These are phyloP conservation scores for Mythimna ferrago DNA, from an alignment of 2,888 invertebrate genomes.

Conservation along the genomic window DNA sequence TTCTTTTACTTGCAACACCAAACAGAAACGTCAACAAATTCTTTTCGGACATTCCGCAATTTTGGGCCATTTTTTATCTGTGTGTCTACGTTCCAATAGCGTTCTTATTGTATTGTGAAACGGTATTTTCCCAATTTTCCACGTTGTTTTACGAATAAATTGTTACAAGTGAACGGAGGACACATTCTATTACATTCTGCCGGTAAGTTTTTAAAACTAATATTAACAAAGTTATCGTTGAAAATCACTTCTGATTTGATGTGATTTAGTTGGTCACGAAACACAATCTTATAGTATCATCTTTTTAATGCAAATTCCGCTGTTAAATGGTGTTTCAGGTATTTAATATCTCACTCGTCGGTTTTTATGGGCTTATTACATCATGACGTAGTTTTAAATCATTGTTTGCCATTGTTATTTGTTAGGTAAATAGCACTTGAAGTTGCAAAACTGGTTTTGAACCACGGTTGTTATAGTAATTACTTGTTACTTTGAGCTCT, in stretches of 20 bases:
- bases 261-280: conserved; percentile 38
- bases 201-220: conserved; percentile 59
- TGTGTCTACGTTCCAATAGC: conserved; percentile 46
- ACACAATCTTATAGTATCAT: conserved; percentile 32
- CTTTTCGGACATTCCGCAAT: conserved; percentile 36
- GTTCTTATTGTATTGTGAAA: conserved; percentile 51
- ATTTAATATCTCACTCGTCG: conserved; percentile 7
- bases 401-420: conserved; percentile 31
- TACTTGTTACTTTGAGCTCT: conserved; percentile 37
- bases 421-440: conserved; percentile 21
- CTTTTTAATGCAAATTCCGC: conserved; percentile 27
- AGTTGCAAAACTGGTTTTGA: conserved; percentile 62
- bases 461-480: conserved; percentile 29
- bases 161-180: conserved; percentile 51
- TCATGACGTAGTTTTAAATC: conserved; percentile 28
- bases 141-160: conserved; percentile 44
- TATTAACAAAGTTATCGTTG: conserved; percentile 6
- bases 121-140: conserved; percentile 54
- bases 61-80: conserved; percentile 62
- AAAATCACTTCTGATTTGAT: conserved; percentile 17
- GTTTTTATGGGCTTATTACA: conserved; percentile 50
- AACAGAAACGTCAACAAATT: conserved; percentile 49
- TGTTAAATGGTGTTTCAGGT: conserved; percentile 27
- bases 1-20: conserved; percentile 39
- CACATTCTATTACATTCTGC: conserved; percentile 21